Evolutionary conservation across 2,797 vertebrate genomes (phyloP).

Genomic region (Numenius phaeopus): DNA sequence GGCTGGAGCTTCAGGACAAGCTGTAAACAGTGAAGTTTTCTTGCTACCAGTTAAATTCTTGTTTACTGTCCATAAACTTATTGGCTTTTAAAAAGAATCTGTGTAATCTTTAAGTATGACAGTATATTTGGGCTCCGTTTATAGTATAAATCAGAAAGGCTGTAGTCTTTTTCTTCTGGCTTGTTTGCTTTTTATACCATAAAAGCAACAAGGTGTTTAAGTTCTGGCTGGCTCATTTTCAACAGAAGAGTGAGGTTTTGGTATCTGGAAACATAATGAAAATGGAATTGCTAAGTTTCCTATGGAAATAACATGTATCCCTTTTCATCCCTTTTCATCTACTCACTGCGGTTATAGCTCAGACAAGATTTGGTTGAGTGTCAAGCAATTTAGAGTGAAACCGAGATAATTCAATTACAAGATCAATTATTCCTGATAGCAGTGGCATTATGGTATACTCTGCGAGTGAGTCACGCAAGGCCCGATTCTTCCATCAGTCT

Average conservation of each 20-base stretch:
- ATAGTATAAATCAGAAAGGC: not conserved
- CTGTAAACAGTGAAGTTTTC: not conserved
- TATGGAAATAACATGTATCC: not conserved
- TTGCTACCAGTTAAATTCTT: not conserved
- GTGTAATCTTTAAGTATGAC: not conserved
- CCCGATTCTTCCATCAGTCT: conserved; percentile 91
- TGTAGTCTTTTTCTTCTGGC: not conserved
- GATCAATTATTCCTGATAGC: not conserved
- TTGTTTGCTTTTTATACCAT: not conserved
- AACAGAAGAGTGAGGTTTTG: not conserved
- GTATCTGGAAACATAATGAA: not conserved
- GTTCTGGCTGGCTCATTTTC: not conserved
- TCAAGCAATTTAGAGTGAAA: not conserved
- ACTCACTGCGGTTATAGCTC: not conserved
- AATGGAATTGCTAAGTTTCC: not conserved
- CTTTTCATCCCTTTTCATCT: not conserved
- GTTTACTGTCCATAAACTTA: not conserved
- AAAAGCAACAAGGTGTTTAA: not conserved
- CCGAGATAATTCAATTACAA: conserved; percentile 9
- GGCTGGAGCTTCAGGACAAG: not conserved
- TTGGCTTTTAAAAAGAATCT: not conserved
- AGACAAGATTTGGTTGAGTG: not conserved
- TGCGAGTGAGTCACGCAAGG: conserved; percentile 63
- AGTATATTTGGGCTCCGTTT: not conserved
- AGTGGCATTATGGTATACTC: not conserved